Conservation (phyloP, 1,140 invertebrate species). For the Drosophila bipectinata region DNA sequence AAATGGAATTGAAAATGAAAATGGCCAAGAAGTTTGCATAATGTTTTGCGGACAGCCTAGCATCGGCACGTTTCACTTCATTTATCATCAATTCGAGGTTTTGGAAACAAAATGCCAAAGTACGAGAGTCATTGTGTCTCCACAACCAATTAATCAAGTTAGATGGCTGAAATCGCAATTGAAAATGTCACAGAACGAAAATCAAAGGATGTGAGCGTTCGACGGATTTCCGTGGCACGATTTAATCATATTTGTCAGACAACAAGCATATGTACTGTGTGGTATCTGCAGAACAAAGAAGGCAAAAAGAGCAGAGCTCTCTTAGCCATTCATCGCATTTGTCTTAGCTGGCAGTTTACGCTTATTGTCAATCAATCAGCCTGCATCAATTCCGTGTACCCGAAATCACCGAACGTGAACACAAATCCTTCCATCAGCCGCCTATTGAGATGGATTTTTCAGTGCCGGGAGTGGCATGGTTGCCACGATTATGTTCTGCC, state of each 20-base stretch:
- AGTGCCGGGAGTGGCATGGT: not conserved
- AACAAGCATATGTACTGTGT: constrained; percentile 8
- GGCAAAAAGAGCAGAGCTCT: not conserved
- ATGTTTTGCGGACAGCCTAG: constrained; percentile 29
- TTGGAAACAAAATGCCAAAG: constrained; percentile 15
- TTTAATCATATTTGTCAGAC: constrained; percentile 57
- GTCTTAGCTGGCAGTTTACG: constrained; percentile 59
- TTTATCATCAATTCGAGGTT: constrained; percentile 54
- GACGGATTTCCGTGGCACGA: constrained; percentile 17
- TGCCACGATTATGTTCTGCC: constrained; percentile 21
- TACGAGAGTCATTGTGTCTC: constrained; percentile 23
- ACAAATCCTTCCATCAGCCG: constrained; percentile 42
- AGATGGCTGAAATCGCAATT: constrained; percentile 8
- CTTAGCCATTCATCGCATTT: constrained; percentile 42
- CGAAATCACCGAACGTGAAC: constrained; percentile 12
- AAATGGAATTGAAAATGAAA: constrained; percentile 25
- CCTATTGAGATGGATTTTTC: constrained; percentile 39
- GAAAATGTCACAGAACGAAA: constrained; percentile 17
- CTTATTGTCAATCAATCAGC: constrained; percentile 73
- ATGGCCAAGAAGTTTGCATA: constrained; percentile 50
- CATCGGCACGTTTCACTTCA: constrained; percentile 49
- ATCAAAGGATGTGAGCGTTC: constrained; percentile 24
- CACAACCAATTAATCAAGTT: constrained; percentile 61
- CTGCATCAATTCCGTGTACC: constrained; percentile 28
- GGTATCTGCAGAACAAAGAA: not conserved